A percentile compares a stretch with the other conserved stretches of the same genome.
phyloP scores from a whole-genome alignment of 2,797 vertebrate genomes.

The Stomatorhinus walkeri region DNA sequence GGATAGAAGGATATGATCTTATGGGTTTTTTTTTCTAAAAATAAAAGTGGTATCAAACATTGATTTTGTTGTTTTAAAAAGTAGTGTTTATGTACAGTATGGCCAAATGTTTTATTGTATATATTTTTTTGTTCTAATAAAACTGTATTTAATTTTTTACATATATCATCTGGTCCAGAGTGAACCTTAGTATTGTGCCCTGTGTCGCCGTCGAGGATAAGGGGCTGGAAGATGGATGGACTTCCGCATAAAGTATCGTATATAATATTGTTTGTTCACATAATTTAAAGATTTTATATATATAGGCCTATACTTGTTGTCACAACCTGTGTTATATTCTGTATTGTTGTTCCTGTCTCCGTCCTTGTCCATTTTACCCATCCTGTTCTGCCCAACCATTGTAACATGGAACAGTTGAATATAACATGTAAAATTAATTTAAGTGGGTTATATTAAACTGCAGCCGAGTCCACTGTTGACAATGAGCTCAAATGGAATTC shows the following conservation, averaged over 20 bases:
- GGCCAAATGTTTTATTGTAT: neutral
- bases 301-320: neutral
- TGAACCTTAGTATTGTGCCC: neutral
- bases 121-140: neutral
- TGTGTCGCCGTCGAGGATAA: neutral
- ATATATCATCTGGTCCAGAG: neutral
- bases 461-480: neutral
- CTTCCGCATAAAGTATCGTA: neutral
- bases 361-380: neutral
- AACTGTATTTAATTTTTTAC: neutral
- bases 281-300: neutral
- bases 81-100: neutral
- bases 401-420: neutral
- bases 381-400: neutral
- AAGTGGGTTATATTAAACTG: neutral
- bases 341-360: neutral
- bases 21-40: neutral
- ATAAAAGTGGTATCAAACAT: neutral
- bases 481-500: neutral
- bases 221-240: neutral
- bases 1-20: neutral
- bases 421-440: neutral
- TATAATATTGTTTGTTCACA: neutral
- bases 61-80: neutral
- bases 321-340: neutral